These are phyloP conservation scores for Tachina grossa DNA, from an alignment of 2,888 invertebrate species.

Conservation along the genomic window DNA sequence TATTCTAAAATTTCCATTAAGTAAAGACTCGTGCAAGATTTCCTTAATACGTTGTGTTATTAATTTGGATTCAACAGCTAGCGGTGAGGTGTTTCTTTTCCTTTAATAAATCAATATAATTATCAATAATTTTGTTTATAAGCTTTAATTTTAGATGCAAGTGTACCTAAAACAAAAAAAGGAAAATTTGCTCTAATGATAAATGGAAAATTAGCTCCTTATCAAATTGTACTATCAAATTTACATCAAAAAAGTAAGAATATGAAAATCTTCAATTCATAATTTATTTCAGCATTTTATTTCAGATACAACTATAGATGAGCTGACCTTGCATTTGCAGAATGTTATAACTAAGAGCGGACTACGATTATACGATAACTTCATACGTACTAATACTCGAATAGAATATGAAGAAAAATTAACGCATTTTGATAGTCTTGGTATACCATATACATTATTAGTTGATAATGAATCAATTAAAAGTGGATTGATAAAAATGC, in stretches of 20 bases:
- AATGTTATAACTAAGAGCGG: constrained; percentile 84
- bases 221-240: constrained; percentile 88
- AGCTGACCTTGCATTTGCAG: constrained; percentile 85
- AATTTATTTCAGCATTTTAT: constrained; percentile 25
- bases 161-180: constrained; percentile 81
- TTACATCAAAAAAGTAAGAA: constrained; percentile 79
- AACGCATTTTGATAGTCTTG: constrained; percentile 81
- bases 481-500: constrained; percentile 87
- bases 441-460: constrained; percentile 89
- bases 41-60: constrained; percentile 79
- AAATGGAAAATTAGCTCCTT: constrained; percentile 89
- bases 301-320: constrained; percentile 81
- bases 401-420: constrained; percentile 65
- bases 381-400: constrained; percentile 76
- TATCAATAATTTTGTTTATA: background rate
- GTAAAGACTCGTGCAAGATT: constrained; percentile 72
- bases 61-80: constrained; percentile 77
- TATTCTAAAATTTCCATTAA: constrained; percentile 72
- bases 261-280: constrained; percentile 70
- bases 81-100: constrained; percentile 74
- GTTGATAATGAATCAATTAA: constrained; percentile 87
- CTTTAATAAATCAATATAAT: background rate
- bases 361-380: constrained; percentile 78
- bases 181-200: constrained; percentile 80
- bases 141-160: constrained; percentile 83